A percentile compares a stretch with the other conserved stretches of the same genome.
Evolutionary conservation across 1,140 invertebrate species (phyloP).

Genomic region (Hycleus phaleratus): DNA sequence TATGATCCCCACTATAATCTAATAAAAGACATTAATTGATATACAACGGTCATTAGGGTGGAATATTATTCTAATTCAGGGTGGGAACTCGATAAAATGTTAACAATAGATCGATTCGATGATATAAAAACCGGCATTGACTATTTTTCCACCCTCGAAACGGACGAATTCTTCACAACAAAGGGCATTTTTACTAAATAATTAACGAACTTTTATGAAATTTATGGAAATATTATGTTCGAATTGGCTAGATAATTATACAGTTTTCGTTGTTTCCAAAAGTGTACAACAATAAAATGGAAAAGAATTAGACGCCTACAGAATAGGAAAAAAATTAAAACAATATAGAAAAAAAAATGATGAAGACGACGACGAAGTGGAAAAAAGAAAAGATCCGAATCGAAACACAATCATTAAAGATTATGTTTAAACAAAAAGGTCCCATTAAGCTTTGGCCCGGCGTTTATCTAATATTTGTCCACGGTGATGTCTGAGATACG

Average conservation of each 20-base stretch:
- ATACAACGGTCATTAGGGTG: slow-evolving; percentile 7
- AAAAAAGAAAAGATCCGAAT: slow-evolving; percentile 13
- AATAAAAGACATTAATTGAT: slow-evolving; percentile 9
- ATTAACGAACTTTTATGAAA: neutral
- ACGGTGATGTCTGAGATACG: slow-evolving; percentile 34
- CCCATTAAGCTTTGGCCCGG: slow-evolving; percentile 33
- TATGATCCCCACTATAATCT: slow-evolving; percentile 5
- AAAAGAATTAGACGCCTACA: neutral
- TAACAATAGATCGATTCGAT: neutral
- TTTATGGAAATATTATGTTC: neutral
- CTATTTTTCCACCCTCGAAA: no score
- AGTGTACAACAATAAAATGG: neutral
- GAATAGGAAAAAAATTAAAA: neutral
- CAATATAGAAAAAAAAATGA: neutral
- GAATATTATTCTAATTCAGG: slow-evolving; percentile 11
- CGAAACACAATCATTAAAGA: slow-evolving; percentile 34
- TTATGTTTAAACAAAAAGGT: slow-evolving; percentile 41
- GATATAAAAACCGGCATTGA: no score
- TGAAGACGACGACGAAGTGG: neutral
- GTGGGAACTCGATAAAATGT: slow-evolving; percentile 6
- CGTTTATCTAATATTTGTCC: slow-evolving; percentile 42
- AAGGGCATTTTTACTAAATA: slow-evolving; percentile 1
- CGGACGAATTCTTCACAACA: no score
- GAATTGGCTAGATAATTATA: no score
- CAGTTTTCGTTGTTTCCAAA: neutral